These are phyloP conservation scores for Macaca mulatta DNA, from an alignment of 2,113 vertebrate genomes.

Conservation along the genomic window DNA sequence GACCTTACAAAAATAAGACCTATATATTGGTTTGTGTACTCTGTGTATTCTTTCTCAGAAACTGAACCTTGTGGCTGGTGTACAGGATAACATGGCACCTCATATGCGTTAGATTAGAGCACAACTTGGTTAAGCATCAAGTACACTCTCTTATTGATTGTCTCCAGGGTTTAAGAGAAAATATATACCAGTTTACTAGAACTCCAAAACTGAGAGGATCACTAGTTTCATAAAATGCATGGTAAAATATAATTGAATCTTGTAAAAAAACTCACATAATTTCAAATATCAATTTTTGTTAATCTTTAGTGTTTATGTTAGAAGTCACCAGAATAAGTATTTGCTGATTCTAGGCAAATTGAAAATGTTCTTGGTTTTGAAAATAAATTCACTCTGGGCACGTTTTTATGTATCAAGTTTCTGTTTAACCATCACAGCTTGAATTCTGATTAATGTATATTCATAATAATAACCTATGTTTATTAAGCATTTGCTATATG, in stretches of 20 bases:
- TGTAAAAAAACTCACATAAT: background rate
- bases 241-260: background rate
- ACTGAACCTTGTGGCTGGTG: background rate
- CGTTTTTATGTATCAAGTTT: background rate
- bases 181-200: background rate
- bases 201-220: background rate
- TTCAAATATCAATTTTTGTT: background rate
- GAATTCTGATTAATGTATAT: background rate
- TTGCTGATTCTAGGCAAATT: background rate
- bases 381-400: background rate
- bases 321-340: background rate
- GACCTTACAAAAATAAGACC: background rate
- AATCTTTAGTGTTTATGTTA: background rate
- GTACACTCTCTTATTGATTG: background rate
- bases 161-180: background rate
- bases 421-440: background rate
- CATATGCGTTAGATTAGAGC: background rate
- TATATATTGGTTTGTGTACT: background rate
- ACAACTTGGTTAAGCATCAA: background rate
- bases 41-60: background rate
- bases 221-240: background rate
- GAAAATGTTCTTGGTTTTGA: background rate
- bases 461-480: background rate
- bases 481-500: background rate
- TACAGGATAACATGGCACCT: accelerated